Evolutionary conservation across 2,888 invertebrate genomes (phyloP).

Genomic region (Mycogona germanica): DNA sequence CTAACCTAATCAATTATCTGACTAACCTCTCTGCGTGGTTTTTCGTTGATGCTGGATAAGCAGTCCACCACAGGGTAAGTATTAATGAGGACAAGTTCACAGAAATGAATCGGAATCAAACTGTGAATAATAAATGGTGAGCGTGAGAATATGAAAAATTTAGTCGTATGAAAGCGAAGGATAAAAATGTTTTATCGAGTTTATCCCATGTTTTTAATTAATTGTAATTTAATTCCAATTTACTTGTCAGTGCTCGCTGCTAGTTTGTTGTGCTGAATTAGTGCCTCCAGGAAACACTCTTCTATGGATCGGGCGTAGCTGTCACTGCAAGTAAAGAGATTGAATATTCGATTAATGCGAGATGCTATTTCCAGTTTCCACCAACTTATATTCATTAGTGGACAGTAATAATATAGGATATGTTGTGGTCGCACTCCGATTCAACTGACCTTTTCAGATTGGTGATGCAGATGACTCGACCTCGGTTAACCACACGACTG

Average conservation of each 20-base stretch:
- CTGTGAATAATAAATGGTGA: constrained; percentile 30
- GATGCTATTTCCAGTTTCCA: not conserved
- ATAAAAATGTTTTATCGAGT: constrained; percentile 10
- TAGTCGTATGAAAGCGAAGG: not conserved
- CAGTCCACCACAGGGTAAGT: constrained; percentile 77
- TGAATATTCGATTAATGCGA: not conserved
- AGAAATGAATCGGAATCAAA: constrained; percentile 64
- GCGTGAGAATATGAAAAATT: constrained; percentile 17
- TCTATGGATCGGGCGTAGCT: constrained; percentile 73
- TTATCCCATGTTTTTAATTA: too few relatives aligned
- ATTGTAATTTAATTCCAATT: too few relatives aligned
- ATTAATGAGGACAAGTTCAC: constrained; percentile 81
- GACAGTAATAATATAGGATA: not conserved
- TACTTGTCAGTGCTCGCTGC: constrained; percentile 49
- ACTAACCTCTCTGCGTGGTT: constrained; percentile 50
- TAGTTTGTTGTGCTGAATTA: constrained; percentile 66
- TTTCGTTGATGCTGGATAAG: constrained; percentile 61
- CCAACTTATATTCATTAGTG: not conserved
- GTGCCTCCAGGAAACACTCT: constrained; percentile 69
- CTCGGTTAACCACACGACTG: constrained; percentile 44
- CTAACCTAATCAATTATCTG: not conserved
- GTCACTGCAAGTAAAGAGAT: constrained; percentile 44
- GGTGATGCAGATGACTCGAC: constrained; percentile 81
- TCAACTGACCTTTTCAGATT: constrained; percentile 48
- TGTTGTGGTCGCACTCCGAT: not conserved